Conservation (phyloP, 64 coral and sea anemone species). For the Pachyseris speciosa region DNA sequence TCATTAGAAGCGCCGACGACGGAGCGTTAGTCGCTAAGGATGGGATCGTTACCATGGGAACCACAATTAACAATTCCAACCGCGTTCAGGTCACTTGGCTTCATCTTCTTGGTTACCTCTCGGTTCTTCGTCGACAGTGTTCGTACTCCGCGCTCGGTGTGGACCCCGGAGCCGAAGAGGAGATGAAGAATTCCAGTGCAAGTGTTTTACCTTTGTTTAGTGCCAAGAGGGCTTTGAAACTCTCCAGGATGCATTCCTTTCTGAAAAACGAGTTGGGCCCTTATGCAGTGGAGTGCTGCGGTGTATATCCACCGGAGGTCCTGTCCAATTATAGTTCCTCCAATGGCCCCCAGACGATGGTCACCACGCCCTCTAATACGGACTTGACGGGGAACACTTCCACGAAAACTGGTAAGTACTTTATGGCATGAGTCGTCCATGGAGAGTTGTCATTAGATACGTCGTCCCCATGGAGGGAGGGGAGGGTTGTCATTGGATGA, state of each 20-base stretch:
- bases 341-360: neutral
- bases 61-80: conserved; percentile 76
- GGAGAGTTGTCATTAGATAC: too few relatives aligned
- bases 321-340: conserved; percentile 13
- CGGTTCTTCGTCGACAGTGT: conserved; percentile 88
- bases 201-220: conserved; percentile 74
- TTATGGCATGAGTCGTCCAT: neutral
- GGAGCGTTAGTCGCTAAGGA: conserved; percentile 60
- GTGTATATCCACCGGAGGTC: conserved; percentile 68
- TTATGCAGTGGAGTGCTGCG: conserved; percentile 78
- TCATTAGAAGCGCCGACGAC: conserved; percentile 43
- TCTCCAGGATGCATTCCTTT: conserved; percentile 80
- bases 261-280: conserved; percentile 71
- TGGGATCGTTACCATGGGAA: conserved; percentile 82
- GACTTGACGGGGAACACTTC: neutral
- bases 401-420: neutral
- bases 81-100: conserved; percentile 88
- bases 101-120: conserved; percentile 82
- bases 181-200: neutral
- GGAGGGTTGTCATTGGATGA: too few relatives aligned
- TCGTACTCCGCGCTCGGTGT: conserved; percentile 88
- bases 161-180: neutral
- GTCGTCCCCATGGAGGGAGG: too few relatives aligned
- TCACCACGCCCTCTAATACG: neutral
- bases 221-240: conserved; percentile 67